Evolutionary conservation across 2,797 vertebrate genomes (phyloP).

Genomic region (Simalia tracyae): DNA sequence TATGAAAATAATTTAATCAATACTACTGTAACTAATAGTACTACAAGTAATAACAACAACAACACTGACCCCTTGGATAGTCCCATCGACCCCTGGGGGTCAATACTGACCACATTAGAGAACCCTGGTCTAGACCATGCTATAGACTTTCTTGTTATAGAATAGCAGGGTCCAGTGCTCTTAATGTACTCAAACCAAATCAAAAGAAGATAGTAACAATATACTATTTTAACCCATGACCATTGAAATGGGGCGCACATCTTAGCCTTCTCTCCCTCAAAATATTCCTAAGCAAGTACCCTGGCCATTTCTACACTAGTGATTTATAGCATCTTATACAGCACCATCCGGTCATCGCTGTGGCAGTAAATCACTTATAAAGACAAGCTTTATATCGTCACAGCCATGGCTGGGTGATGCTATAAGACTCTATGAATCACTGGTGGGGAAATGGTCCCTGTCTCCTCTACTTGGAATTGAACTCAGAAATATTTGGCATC

Average conservation of each 20-base stretch:
- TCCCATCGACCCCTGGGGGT: not conserved
- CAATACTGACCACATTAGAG: not conserved
- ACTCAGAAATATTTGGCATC: conserved; percentile 56
- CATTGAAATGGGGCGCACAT: not conserved
- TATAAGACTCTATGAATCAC: not conserved
- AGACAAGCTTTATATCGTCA: not conserved
- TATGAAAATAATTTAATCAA: not conserved
- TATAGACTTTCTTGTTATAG: not conserved
- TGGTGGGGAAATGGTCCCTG: conserved; percentile 23
- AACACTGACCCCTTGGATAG: not conserved
- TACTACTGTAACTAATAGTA: not conserved
- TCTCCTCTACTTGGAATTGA: conserved; percentile 49
- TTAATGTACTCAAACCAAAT: not conserved
- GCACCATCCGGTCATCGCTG: not conserved
- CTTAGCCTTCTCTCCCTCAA: conserved; percentile 23
- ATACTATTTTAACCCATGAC: rapidly evolving
- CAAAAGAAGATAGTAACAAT: rapidly evolving
- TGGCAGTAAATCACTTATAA: not conserved
- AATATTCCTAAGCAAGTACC: conserved; percentile 40
- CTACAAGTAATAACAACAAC: not conserved
- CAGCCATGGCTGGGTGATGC: not conserved
- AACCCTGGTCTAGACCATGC: not conserved
- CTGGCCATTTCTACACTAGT: not conserved
- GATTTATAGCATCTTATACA: not conserved
- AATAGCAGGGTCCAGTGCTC: not conserved